Base-by-base conservation (phyloP, 2,113 vertebrate species). In the Coptodon rendalli region DNA sequence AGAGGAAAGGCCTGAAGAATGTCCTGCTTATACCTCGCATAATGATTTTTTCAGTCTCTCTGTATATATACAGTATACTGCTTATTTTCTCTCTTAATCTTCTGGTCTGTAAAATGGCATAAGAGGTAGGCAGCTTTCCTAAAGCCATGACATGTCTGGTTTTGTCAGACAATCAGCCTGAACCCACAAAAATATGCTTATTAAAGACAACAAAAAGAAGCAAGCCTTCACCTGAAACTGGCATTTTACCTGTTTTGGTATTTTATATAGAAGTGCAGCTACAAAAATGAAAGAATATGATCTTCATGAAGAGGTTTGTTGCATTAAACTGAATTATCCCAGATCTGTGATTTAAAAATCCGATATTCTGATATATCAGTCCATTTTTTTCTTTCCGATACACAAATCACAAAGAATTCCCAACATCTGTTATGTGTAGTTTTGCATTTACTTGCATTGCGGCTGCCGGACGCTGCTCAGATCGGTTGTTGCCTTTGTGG, bases 121-220 rank as follows among this genome's bases (percentile, higher is more conserved):
- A 38, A 50, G 43, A 29, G 73, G 40, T 31, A 27, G 52, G 29
- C 43, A 24, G 52, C 52, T 9, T 53, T 54, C 50, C 2, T 24
- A 2, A 56, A 38, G 31, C 8, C 36, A 3, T 43, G 4, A 27
- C 34, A 2, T 43, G 53, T 40, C 22, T 81, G 9, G 13, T 57
- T 80, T 40, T 17, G n/a, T 81, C 71, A 76, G 2, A 40, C 79
- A 57, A 27, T 53, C 36, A 29, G 6, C 4, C 1, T 6, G 24
- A 50, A 78, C 1, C 1, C 5, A 29, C 1, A 81, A 59, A 9
- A 40, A 59, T 43, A 22, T 54, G 0, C 6, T 56, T 1, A 19
- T 29, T 81, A 29, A 81, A 17, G 34, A 13, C 17, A 57, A 57
- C 52, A 31, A 66, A 34, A 34, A 16, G 50, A 38, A 31, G 29